Evolutionary conservation across 2,797 vertebrate species (phyloP), one percentile per base, ranked within the genome.

Genomic region (Pseudomugil gertrudae): DNA sequence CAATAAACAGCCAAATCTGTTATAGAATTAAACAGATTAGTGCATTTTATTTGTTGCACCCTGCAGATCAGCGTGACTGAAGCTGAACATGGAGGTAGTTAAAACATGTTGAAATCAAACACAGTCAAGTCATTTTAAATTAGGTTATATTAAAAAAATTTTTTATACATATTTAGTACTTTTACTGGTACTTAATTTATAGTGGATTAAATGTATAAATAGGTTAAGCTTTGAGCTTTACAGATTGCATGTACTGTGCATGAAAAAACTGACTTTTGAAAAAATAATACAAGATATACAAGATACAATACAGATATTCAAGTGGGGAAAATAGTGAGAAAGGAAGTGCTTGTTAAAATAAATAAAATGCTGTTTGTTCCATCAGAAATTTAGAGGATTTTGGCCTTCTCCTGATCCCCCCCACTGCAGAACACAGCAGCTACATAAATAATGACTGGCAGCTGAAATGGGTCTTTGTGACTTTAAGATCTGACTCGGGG

Each of bases 401-500:
- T 66, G 81, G 82, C 72, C 64, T 45, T 9, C 77, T 72, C 57
- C 63, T 66, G 72, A 69, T 74, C 14, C 32, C 67, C 69, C 63
- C 74, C 66, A 59, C 36, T 74, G 40, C 76, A 81, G 68, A 78
- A 78, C 63, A 74, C 72, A 54, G 53, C 53, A 67, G 84, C 79
- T 72, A 81, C 69, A 86, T 89, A 87, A 91, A 90, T 91, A 91
- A 92, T 92, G 83, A 82, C 76, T 89, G 90, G 90, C 89, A 90
- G 88, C 84, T 91, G 87, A 94, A 93, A 93, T 90, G 87, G 89
- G 90, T 85, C 89, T 89, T 94, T 95, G 94, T 91, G 88, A 90
- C 94, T 95, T 95, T 95, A 94, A 95, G 93, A 92, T 92, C 90
- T 83, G 89, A 86, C 87, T 84, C 68, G 68, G 73, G 86, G 84